These are phyloP conservation scores for Erebia epiphron DNA, from an alignment of 2,888 invertebrate genomes.

Conservation along the genomic window DNA sequence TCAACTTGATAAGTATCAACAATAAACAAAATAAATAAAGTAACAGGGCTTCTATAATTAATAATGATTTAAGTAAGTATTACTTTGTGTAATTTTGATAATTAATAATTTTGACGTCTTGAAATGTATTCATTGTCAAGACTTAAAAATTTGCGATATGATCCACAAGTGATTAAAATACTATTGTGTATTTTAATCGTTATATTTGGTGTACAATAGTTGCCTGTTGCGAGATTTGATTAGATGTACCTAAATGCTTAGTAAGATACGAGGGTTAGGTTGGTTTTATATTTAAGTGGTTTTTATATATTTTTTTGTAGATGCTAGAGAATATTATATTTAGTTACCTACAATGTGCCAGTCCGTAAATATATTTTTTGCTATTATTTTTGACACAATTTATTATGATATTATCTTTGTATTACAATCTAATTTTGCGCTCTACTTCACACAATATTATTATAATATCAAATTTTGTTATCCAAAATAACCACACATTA, in stretches of 20 bases:
- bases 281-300: conserved; percentile 25
- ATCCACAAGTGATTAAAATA: too few species aligned
- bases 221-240: conserved; percentile 79
- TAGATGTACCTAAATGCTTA: conserved; percentile 19
- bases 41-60: too few species aligned
- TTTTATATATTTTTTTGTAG: conserved; percentile 27
- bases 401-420: too few species aligned
- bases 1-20: too few species aligned
- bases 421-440: too few species aligned
- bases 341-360: conserved; percentile 28
- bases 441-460: too few species aligned
- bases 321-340: conserved; percentile 19
- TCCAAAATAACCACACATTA: background rate
- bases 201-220: conserved; percentile 39
- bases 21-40: too few species aligned
- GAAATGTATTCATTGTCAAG: too few species aligned
- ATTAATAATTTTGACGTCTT: too few species aligned
- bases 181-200: conserved; percentile 1
- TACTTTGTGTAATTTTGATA: too few species aligned
- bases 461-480: too few species aligned
- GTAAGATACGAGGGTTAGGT: conserved; percentile 24
- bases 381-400: background rate
- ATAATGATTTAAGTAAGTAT: too few species aligned
- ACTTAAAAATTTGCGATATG: conserved; percentile 26
- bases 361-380: conserved; percentile 11